Conservation (phyloP, 2,113 vertebrate species). For the Scomber japonicus region DNA sequence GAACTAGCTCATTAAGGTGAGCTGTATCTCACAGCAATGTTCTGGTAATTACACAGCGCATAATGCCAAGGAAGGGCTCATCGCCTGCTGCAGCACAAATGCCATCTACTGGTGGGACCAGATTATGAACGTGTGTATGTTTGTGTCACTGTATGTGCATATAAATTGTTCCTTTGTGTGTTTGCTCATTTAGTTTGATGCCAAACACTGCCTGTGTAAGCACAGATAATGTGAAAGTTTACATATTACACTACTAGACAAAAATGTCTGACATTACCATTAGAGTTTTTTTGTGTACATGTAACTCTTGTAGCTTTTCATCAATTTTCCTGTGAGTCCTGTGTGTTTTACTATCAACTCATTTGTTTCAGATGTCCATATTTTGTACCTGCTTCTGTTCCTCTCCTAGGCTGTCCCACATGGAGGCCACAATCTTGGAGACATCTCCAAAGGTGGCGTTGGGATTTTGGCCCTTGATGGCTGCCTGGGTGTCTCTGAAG, state of each 20-base stretch:
- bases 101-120: constrained; percentile 50
- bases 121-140: background rate
- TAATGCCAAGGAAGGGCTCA: constrained; percentile 57
- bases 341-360: background rate
- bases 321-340: background rate
- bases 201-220: background rate
- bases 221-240: background rate
- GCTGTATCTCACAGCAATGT: constrained; percentile 77
- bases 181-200: background rate
- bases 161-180: background rate
- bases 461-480: constrained; percentile 96
- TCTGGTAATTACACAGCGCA: constrained; percentile 79
- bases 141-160: background rate
- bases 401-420: constrained; percentile 97
- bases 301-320: background rate
- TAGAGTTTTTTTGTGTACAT: too few relatives aligned
- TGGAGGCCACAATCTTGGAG: constrained; percentile 96
- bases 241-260: background rate
- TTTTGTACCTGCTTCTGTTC: constrained; percentile 93
- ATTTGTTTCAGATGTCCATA: background rate
- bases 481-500: constrained; percentile 97
- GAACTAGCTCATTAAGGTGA: constrained; percentile 83
- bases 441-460: constrained; percentile 96
- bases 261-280: background rate
- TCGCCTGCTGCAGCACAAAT: constrained; percentile 33